These are phyloP conservation scores for Albula glossodonta DNA, from an alignment of 2,113 vertebrate species.

Conservation along the genomic window DNA sequence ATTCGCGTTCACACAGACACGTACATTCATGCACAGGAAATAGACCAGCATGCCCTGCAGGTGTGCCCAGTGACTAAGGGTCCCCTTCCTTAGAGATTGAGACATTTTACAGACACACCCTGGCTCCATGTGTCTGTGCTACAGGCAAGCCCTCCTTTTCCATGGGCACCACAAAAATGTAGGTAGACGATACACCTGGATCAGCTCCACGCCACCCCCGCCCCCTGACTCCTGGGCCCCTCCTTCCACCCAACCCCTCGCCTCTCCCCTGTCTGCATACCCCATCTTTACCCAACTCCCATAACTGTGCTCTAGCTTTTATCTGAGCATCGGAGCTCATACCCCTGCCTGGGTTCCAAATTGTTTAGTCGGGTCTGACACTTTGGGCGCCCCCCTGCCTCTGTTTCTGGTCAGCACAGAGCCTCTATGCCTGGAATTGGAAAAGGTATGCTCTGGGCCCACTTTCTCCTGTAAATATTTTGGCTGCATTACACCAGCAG, in stretches of 20 bases:
- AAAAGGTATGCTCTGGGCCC: not conserved
- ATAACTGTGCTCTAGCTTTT: not conserved
- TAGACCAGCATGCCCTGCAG: conserved; percentile 1
- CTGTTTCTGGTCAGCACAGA: conserved; percentile 10
- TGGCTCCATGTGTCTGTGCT: conserved; percentile 44
- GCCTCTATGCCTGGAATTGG: conserved; percentile 14
- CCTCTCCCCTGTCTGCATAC: not conserved
- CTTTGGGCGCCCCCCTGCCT: conserved; percentile 7
- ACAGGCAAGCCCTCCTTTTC: conserved; percentile 40
- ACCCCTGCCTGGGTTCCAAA: conserved; percentile 22
- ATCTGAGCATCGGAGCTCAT: not conserved
- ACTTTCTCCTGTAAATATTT: conserved; percentile 30
- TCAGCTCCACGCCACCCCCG: conserved; percentile 32
- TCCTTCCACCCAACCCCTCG: not conserved
- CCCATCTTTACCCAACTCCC: not conserved
- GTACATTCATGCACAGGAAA: not conserved
- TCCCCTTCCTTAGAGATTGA: not conserved
- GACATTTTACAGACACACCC: conserved; percentile 37
- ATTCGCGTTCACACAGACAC: not conserved
- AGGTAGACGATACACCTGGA: conserved; percentile 66
- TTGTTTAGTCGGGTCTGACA: conserved; percentile 26
- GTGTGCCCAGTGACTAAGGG: not conserved
- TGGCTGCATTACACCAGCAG: not conserved
- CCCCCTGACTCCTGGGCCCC: not conserved
- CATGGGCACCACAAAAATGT: conserved; percentile 57